Base-by-base conservation (phyloP, 2,113 vertebrate genomes). In the Rhineura floridana region DNA sequence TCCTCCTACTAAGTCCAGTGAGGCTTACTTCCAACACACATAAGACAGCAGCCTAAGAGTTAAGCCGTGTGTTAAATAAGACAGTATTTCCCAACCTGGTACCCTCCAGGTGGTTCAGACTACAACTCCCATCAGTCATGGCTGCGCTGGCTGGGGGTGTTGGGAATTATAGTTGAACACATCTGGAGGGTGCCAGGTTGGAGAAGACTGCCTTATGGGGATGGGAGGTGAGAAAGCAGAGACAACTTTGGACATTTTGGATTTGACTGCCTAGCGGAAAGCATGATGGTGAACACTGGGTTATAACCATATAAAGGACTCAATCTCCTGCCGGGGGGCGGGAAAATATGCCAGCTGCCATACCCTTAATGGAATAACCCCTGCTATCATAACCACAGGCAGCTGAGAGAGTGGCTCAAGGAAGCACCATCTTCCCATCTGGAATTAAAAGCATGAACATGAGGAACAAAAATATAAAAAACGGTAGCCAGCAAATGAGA, bases 341-440 rank as follows among this genome's bases (percentile, higher is more conserved):
- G n/a, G 79, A 91, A 94, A 91, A 90, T 44, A 42, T 93, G 70
- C 90, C 94, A 91, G 88, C 90, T 94, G 92, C 85, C 89, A 89
- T 76, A 65, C 75, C 89, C 87, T 91, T 90, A 89, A 93, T 39
- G 0, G 6, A 91, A 86, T 67, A 91, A 87, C 59, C 77, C 69
- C 82, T 91, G 87, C 86, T 91, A 89, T 88, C 93, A 93, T 89
- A 91, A 90, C 85, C 69, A 87, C 87, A 81, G 89, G 80, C 88
- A 91, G 82, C 3, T 0, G 90, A 89, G 73, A 86, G 88, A 62
- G 90, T 93, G 84, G 90, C 91, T 86, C 52, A 76, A 87, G 84
- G 87, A 80, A 81, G 90, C 50, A 67, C 55, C 88, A 85, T 85
- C 70, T 86, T 93, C 85, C 88, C 55, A 92, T 87, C 89, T 93